Conservation (phyloP, 1,140 invertebrate species). For the Aricia agestis region DNA sequence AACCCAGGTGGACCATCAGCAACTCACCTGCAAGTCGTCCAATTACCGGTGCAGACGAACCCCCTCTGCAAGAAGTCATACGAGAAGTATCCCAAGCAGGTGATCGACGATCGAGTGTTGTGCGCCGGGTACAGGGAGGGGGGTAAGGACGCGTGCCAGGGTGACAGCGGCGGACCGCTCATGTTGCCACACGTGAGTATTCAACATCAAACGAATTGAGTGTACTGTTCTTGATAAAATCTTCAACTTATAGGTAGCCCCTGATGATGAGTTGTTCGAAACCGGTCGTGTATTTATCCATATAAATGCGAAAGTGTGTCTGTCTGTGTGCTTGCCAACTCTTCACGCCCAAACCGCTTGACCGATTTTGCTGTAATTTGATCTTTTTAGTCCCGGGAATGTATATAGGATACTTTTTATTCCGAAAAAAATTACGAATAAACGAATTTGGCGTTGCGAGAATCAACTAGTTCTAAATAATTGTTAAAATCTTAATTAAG, state of each 20-base stretch:
- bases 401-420: no score
- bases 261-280: no score
- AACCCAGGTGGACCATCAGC: constrained; percentile 80
- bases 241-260: no score
- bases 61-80: constrained; percentile 80
- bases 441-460: no score
- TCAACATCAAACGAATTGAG: constrained; percentile 10
- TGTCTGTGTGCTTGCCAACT: no score
- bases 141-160: constrained; percentile 90
- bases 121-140: constrained; percentile 86
- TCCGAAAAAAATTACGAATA: no score
- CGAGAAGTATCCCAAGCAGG: constrained; percentile 69
- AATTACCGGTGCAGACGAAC: constrained; percentile 82
- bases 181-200: constrained; percentile 77
- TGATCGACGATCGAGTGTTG: constrained; percentile 81
- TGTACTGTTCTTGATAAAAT: background rate
- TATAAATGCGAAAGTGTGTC: background rate
- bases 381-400: no score
- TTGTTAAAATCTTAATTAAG: no score
- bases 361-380: no score
- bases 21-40: constrained; percentile 80
- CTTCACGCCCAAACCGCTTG: no score
- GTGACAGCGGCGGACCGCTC: constrained; percentile 90
- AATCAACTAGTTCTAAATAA: no score
- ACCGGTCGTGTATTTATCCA: no score